Evolutionary conservation across 2,113 vertebrate genomes (phyloP), one percentile per base, ranked within the genome.

Genomic region (Acrocephalus arundinaceus): DNA sequence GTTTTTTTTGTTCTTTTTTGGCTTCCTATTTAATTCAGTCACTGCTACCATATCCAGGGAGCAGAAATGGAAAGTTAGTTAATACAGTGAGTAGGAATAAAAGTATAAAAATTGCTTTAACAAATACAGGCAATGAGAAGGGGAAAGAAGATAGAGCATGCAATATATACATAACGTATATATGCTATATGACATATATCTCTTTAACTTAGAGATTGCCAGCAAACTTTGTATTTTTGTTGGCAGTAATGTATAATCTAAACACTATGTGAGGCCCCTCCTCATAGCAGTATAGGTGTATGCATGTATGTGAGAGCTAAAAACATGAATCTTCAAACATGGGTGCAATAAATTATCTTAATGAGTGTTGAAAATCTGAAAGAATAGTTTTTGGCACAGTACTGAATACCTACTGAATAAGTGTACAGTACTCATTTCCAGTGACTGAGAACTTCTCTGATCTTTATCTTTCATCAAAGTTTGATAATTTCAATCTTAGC

Each of bases 21-120:
- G 45, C 75, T 97, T 96, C 85, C 83, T 97, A 94, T 96, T 97
- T 97, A 97, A 96, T 96, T 97, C 83, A 97, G 81, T 91, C 71
- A 58, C 21, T 76, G 57, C 39, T 94, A 92, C 37, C 37, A 91
- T 94, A 78, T 76, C 62, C 55, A 94, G 83, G 65, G 57, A 96
- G 24, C 41, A 91, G 55, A 97, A 96, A 94, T 77, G 70, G 85
- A 96, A 96, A 85, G 51, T 73, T 89, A 95, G 95, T 97, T 71
- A 4, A 95, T 97, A 95, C 75, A 83, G 33, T 63, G 84, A 95
- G 16, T 85, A 77, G 67, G 61, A 95, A 91, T 87, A 61, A 59
- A 94, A 46, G 61, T 72, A 87, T 37, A 91, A 97, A 81, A 97
- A 85, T 52, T 87, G 20, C 74, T 73, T 81, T 68, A 91, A 68